A percentile compares a stretch with the other conserved stretches of the same genome.
Evolutionary conservation across 2,113 vertebrate species (phyloP).

Genomic region (Chaetops frenatus): DNA sequence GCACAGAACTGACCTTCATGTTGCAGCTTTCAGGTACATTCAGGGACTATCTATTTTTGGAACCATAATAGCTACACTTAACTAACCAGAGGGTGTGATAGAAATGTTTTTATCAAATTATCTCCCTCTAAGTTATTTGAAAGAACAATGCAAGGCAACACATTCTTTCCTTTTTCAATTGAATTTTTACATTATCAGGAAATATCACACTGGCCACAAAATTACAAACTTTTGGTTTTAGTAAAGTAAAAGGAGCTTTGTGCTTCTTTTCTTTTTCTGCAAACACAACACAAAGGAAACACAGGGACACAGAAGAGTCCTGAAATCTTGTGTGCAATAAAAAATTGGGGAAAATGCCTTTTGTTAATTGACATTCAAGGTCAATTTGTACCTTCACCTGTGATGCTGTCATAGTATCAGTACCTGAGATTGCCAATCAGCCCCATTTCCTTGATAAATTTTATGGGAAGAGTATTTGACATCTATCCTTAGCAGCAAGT

Average conservation of each 20-base stretch:
- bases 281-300: not conserved
- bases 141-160: slow-evolving; percentile 37
- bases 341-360: not conserved
- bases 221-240: not conserved
- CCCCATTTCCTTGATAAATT: not conserved
- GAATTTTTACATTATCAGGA: slow-evolving; percentile 7
- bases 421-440: not conserved
- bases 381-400: not conserved
- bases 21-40: not conserved
- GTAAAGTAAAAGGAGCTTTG: not conserved
- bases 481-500: not conserved
- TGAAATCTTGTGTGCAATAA: not conserved
- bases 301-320: not conserved
- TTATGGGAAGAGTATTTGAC: not conserved
- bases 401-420: not conserved
- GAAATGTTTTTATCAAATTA: slow-evolving; percentile 15
- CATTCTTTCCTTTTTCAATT: slow-evolving; percentile 35
- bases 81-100: not conserved
- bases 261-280: not conserved
- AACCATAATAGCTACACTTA: not conserved
- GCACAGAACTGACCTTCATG: not conserved
- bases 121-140: not conserved
- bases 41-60: not conserved
- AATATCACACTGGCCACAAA: not conserved
- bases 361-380: not conserved